Evolutionary conservation across 2,888 invertebrate species (phyloP), one percentile per base, ranked within the genome.

Genomic region (Eristalis pertinax): DNA sequence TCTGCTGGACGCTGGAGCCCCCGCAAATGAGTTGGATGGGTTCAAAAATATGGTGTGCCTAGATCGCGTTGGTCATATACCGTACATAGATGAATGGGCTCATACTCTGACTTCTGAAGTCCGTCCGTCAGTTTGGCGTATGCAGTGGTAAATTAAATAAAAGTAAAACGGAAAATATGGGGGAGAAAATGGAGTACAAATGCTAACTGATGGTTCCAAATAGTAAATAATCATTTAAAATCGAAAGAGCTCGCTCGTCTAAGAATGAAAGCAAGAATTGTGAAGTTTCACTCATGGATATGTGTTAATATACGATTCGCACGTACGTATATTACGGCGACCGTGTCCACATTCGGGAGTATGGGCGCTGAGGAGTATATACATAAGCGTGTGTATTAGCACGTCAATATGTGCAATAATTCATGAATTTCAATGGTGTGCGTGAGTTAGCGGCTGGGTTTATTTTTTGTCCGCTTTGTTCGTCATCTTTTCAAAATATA

Each of bases 401-500:
- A 81, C 63, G 38, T 82, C 81, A 67, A 67, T 82, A 74, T 86
- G 82, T 65, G 74, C 77, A 78, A 83, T 82, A 77, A 83, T 73
- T 72, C 58, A 50, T 69, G 43, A 65, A 35, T 38, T 24, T 68
- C 67, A 38, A 3, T 79, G 43, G 87, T 87, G 65, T 87, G 79
- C 63, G 87, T 84, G 79, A 84, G 84, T 84, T 84, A 84, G 87
- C 87, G 87, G 87, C 87, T 87, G 84, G 84, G 87, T 87, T 87
- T 87, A 87, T 80, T 84, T 76, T 87, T 84, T 87, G 84, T 87
- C 64, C 68, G 67, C 84, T 87, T 84, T 84, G 87, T 87, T 87
- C 87, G 87, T 87, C 87, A 87, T 87, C 84, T 73, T 86, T 87
- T 87, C 56, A 87, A 87, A 87, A 87, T 87, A 87, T 84, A 84